A percentile compares a stretch with the other conserved stretches of the same genome.
These are phyloP conservation scores for Diadema setosum DNA, from an alignment of 35 echinoderm and acorn worm species.

Conservation along the genomic window DNA sequence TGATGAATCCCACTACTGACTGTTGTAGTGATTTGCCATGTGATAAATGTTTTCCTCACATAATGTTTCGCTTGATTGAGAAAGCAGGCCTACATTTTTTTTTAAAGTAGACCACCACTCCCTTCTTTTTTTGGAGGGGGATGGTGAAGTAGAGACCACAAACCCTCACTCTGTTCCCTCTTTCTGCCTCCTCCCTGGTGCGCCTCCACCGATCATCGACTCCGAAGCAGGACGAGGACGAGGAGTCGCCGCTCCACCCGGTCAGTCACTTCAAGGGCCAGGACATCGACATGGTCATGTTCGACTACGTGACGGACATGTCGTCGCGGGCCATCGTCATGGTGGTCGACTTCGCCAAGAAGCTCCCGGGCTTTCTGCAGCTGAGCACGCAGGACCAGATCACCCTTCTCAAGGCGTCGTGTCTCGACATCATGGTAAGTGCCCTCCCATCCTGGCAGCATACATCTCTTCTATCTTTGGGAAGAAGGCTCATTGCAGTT, in stretches of 20 bases:
- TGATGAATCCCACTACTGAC: too few relatives aligned
- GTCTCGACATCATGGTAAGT: constrained; percentile 95
- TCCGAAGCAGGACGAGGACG: neutral
- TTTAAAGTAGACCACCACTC: too few relatives aligned
- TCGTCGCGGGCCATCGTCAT: constrained; percentile 93
- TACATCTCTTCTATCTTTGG: too few relatives aligned
- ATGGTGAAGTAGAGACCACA: neutral
- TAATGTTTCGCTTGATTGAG: too few relatives aligned
- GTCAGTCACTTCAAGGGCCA: constrained; percentile 2
- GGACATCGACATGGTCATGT: constrained; percentile 76
- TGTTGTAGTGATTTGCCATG: too few relatives aligned
- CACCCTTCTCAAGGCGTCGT: constrained; percentile 92
- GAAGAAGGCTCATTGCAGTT: too few relatives aligned
- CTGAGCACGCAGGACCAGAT: constrained; percentile 93
- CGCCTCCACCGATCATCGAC: neutral
- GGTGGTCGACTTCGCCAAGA: constrained; percentile 99
- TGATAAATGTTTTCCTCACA: too few relatives aligned
- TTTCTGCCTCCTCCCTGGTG: neutral
- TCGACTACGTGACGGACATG: constrained; percentile 88
- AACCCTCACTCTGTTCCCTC: neutral
- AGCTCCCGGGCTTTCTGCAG: constrained; percentile 79
- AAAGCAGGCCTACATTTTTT: too few relatives aligned
- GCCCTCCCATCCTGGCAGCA: too few relatives aligned
- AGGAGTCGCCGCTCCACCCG: neutral
- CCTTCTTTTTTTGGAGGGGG: too few relatives aligned